Evolutionary conservation across 1,140 invertebrate genomes (phyloP).

Genomic region (Leptinotarsa defecta): DNA sequence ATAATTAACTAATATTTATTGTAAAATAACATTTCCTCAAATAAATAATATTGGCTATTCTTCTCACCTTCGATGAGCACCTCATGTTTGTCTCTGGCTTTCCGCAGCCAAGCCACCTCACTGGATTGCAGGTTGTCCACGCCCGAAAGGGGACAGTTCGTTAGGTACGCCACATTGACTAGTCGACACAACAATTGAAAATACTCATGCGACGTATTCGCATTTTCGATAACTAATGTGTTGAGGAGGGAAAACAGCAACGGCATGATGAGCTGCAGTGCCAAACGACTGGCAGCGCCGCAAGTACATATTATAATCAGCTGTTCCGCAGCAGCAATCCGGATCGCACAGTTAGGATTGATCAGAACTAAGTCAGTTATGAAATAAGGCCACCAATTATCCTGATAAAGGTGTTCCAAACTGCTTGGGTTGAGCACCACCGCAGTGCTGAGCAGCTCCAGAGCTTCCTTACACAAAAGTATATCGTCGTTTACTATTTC

Average conservation of each 20-base stretch:
- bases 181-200: constrained; percentile 78
- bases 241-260: constrained; percentile 78
- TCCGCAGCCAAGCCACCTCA: constrained; percentile 80
- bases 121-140: constrained; percentile 73
- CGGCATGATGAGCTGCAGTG: constrained; percentile 74
- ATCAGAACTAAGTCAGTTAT: constrained; percentile 88
- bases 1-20: too few relatives aligned
- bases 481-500: constrained; percentile 62
- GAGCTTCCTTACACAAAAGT: constrained; percentile 84
- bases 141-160: constrained; percentile 69
- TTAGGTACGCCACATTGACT: constrained; percentile 74
- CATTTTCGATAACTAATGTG: constrained; percentile 74
- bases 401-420: constrained; percentile 70
- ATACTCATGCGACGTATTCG: constrained; percentile 81
- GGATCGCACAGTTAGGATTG: constrained; percentile 71
- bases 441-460: constrained; percentile 89
- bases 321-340: constrained; percentile 80
- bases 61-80: constrained; percentile 26
- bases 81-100: constrained; percentile 59
- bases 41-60: too few relatives aligned
- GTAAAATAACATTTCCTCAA: too few relatives aligned
- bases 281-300: constrained; percentile 66
- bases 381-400: constrained; percentile 80
- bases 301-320: constrained; percentile 78
- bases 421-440: constrained; percentile 83